phyloP scores from a whole-genome alignment of 2,113 vertebrate species.

The Orthonyx spaldingii region DNA sequence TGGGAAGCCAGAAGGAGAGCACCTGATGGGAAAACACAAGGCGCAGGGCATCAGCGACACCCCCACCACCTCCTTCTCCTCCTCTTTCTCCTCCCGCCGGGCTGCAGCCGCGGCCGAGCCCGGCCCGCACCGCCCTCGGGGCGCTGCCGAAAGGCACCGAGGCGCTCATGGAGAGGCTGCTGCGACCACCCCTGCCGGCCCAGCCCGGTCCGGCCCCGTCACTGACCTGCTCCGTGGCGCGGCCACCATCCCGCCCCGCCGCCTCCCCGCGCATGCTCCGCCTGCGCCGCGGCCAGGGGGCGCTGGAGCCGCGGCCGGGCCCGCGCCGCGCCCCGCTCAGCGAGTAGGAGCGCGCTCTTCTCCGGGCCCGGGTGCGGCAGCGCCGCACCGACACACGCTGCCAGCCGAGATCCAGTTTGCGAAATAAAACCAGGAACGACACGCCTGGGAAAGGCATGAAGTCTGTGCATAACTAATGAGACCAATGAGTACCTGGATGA shows the following conservation, averaged over 20 bases:
- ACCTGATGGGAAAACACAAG: slow-evolving; percentile 26
- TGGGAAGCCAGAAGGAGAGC: slow-evolving; percentile 27
- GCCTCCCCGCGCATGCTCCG: not conserved
- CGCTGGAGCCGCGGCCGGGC: not conserved
- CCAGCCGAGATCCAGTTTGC: accelerated
- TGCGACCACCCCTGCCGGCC: not conserved
- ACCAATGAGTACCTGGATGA: not conserved
- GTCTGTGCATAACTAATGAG: not conserved
- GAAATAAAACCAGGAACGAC: not conserved
- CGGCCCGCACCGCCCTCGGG: not conserved
- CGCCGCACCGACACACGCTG: accelerated
- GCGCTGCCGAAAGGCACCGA: not conserved
- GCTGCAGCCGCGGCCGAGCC: not conserved
- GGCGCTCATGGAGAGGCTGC: not conserved
- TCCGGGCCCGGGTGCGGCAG: no score
- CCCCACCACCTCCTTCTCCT: no score
- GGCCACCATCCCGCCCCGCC: not conserved
- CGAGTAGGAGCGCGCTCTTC: no score
- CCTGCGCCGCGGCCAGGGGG: not conserved
- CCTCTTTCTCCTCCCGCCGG: not conserved
- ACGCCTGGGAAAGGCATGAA: not conserved
- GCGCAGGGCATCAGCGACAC: not conserved
- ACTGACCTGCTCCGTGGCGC: not conserved
- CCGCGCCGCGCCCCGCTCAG: accelerated
- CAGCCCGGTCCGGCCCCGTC: no score